Evolutionary conservation across 2,113 vertebrate genomes (phyloP), one percentile per base, ranked within the genome.

Genomic region (Halichoerus grypus): DNA sequence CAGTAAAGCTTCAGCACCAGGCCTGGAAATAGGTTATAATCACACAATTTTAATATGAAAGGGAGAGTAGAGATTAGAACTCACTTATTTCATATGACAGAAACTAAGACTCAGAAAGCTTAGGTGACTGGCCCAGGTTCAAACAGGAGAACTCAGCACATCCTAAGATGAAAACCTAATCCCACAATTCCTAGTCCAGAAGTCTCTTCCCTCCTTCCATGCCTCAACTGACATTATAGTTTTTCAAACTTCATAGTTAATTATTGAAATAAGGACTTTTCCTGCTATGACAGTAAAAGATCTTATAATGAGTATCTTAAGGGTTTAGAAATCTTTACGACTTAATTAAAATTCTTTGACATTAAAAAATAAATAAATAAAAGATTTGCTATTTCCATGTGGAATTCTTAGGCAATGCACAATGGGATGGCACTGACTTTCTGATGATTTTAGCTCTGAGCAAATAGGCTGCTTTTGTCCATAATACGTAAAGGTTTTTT

Each of bases 31-130:
- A 84, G 80, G 36, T 84, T 83, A 88, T 36, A 89, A 92, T 88
- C 14, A 87, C 11, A 80, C 67, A 83, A 93, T 92, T 86, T 79
- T 87, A 81, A 93, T 59, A 86, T 46, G 42, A 96, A 96, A 98
- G 18, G 55, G 18, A 61, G 28, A 79, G 61, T 26, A 88, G 42
- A 74, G 28, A 96, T 85, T 83, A 94, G 80, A 94, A 90, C 83
- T 96, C 90, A 81, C 8, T 72, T 95, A 87, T 74, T 92, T 89
- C 61, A 63, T 65, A 93, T 36, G 42, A 84, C 28, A 89, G 65
- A 97, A 96, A 71, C 31, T 22, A 63, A 95, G 49, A 83, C 19
- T 69, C 51, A 71, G 39, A 69, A 84, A 92, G 16, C 77, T 63
- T 24, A 83, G 26, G 26, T 84, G 53, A 90, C 71, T 95, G 94